Evolutionary conservation across 2,888 invertebrate species (phyloP).

Genomic region (Marasmarcha lunaedactyla): DNA sequence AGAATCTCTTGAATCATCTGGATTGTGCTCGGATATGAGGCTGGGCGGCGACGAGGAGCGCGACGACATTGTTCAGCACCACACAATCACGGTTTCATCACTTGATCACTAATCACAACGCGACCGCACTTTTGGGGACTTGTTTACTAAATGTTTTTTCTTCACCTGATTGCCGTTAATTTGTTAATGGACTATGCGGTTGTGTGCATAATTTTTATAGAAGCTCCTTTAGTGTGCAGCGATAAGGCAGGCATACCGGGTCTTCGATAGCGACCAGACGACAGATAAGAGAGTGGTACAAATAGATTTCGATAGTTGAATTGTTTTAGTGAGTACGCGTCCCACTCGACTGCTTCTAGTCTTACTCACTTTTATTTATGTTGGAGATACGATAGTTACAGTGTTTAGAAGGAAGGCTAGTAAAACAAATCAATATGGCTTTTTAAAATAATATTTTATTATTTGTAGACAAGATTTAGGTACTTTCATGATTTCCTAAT

Average conservation of each 20-base stretch:
- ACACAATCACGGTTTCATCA: conserved; percentile 9
- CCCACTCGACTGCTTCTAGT: neutral
- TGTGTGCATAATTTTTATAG: conserved; percentile 46
- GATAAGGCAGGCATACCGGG: conserved; percentile 61
- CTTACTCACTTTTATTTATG: neutral
- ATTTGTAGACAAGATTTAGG: too few relatives aligned
- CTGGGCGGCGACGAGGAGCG: conserved; percentile 40
- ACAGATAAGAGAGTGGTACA: conserved; percentile 49
- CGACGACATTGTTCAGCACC: conserved; percentile 31
- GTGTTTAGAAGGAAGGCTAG: too few relatives aligned
- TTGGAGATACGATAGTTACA: too few relatives aligned
- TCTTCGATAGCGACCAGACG: conserved; percentile 48
- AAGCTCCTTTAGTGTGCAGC: conserved; percentile 41
- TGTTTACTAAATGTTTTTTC: conserved; percentile 66
- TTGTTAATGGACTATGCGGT: conserved; percentile 58
- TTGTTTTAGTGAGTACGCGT: conserved; percentile 23
- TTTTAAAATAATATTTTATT: too few relatives aligned
- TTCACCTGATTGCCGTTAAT: conserved; percentile 63
- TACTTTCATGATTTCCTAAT: too few relatives aligned
- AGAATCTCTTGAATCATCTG: conserved; percentile 38
- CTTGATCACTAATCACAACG: conserved; percentile 20
- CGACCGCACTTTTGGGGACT: conserved; percentile 48
- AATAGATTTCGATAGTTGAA: conserved; percentile 52
- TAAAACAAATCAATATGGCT: too few relatives aligned
- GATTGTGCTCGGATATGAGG: conserved; percentile 31